phyloP scores from a whole-genome alignment of 1,140 invertebrate genomes.

The Probaryconus sp. region DNA sequence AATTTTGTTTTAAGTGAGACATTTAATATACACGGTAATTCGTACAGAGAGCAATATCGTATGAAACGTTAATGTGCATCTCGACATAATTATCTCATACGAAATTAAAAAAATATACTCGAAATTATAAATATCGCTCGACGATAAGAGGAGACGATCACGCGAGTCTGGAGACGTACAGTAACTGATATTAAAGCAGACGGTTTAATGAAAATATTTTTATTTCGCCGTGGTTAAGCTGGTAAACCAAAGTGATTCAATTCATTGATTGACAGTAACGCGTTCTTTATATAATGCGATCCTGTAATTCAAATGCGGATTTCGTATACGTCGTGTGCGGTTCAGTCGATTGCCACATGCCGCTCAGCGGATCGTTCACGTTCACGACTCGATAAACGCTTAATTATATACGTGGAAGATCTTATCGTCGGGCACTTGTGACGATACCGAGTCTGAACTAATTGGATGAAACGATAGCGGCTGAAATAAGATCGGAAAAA shows the following conservation, averaged over 20 bases:
- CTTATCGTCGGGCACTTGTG: constrained; percentile 58
- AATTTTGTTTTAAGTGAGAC: no score
- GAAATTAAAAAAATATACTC: background rate
- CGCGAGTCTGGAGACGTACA: constrained; percentile 12
- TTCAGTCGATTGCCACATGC: constrained; percentile 58
- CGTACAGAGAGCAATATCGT: no score
- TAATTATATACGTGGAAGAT: constrained; percentile 64
- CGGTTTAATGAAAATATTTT: constrained; percentile 9
- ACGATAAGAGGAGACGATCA: constrained; percentile 20
- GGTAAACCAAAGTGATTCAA: no score
- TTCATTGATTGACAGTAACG: constrained; percentile 40
- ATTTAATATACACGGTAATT: no score
- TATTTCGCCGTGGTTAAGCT: background rate
- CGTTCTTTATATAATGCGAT: constrained; percentile 23
- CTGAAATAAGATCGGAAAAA: constrained; percentile 10
- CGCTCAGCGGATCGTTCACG: constrained; percentile 46
- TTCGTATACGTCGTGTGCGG: constrained; percentile 55
- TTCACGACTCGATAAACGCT: constrained; percentile 62
- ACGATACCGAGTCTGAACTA: constrained; percentile 60
- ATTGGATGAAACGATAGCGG: constrained; percentile 61
- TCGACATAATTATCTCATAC: background rate
- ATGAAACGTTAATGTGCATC: background rate
- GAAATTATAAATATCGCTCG: constrained; percentile 31
- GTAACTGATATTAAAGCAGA: constrained; percentile 32
- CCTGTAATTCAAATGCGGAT: constrained; percentile 38